Evolutionary conservation across 2,797 vertebrate species (phyloP).

Genomic region (Malurus splendens): DNA sequence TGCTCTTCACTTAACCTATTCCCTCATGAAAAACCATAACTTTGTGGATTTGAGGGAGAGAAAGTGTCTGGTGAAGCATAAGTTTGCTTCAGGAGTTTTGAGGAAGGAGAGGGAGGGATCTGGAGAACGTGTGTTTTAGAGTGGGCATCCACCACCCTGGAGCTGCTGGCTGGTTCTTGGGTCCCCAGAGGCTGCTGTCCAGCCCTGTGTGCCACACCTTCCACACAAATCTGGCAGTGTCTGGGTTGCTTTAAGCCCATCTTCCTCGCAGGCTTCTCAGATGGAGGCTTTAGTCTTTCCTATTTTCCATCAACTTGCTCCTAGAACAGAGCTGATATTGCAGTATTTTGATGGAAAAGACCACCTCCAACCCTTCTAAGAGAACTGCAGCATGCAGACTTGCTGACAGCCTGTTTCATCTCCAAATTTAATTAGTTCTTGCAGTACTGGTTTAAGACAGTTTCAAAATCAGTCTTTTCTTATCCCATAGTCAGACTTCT

Average conservation of each 20-base stretch:
- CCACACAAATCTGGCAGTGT: background rate
- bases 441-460: background rate
- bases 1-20: background rate
- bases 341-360: background rate
- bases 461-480: background rate
- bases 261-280: background rate
- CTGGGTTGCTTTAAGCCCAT: background rate
- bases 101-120: background rate
- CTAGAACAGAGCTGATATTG: background rate
- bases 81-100: background rate
- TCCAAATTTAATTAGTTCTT: background rate
- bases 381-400: background rate
- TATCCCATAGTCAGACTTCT: background rate
- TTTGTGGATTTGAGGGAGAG: background rate
- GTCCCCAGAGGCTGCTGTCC: background rate
- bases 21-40: background rate
- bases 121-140: accelerated
- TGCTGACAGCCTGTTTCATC: background rate
- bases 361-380: background rate
- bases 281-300: background rate
- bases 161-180: accelerated
- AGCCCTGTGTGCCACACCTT: accelerated
- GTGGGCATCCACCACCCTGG: accelerated
- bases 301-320: background rate
- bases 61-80: background rate